Base-by-base conservation (phyloP, 2,888 invertebrate species). In the Lamellibrachia columna region DNA sequence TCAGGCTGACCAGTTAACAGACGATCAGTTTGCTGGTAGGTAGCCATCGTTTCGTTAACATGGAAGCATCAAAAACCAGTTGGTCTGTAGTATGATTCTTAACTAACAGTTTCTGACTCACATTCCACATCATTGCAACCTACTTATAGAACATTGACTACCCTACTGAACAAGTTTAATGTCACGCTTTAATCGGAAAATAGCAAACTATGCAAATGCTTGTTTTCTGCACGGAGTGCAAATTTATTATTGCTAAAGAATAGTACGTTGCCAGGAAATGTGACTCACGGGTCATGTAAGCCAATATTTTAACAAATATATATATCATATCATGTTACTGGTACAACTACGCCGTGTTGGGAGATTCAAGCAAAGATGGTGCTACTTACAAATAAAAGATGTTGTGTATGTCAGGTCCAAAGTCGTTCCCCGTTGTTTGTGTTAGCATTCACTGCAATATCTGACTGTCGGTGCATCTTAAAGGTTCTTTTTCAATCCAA, bases 21-120 rank as follows among this genome's bases (percentile, higher is more conserved):
- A 93, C 93, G 93, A 93, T 91, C 93, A 93, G 91, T 93, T 93
- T 92, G 93, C 93, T 92, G 93, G 93, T 93, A 9, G 90, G 93
- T 92, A 40, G 2, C 55, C 15, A 90, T 9, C 75, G 75, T 75
- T 22, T 15, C 22, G 75, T 15, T 7, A 75, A 75, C 22, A 22
- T 22, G n/a, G 22, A 75, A 75, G 75, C 15, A 75, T 75, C 75
- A n/a, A 15, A 22, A 75, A 75, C 75, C 22, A 75, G 75, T 75
- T 75, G n/a, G 22, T n/a, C 22, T 75, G 1, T 75, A n/a, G 75
- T 22, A 6, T 75, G n/a, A 22, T 22, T 75, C 15, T 11, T 75
- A 11, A 75, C n/a, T 75, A 2, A 75, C 75, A 75, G 22, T 0
- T 40, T 75, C 75, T 75, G 75, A 75, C 75, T 75, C 75, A 15